Base-by-base conservation (phyloP, 2,888 invertebrate genomes). In the Nymphalis urticae region DNA sequence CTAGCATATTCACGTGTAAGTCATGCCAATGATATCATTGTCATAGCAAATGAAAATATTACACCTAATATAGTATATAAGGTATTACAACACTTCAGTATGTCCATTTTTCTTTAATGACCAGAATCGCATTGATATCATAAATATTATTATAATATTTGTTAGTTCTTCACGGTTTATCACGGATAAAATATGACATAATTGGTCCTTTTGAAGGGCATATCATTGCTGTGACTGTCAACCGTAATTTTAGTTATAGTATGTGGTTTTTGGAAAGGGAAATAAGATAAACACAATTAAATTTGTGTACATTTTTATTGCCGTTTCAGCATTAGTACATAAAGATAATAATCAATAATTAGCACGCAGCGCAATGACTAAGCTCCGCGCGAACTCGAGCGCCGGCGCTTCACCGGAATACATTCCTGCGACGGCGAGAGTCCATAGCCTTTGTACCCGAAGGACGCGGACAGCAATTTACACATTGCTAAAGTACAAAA, bases 291-390 rank as follows among this genome's bases (percentile, higher is more conserved):
- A 75, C 69, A 54, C 24, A 64, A 54, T n/a, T 2, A 70, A 58
- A 75, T 79, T 76, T 77, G 79, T 81, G 78, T 82, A 77, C 76
- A 73, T 79, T 84, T 87, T 89, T 83, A 88, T 88, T 88, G 85
- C 77, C 82, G 80, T 82, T 78, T 77, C 79, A 85, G 83, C 82
- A 83, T 85, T 75, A 81, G 79, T 84, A 84, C 80, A 79, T 79
- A 53, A 64, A 19, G 53, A 66, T 61, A 64, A 68, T 59, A 56
- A 68, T 36, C 68, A 50, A 32, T 48, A 48, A 62, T 48, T 58
- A 71, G 64, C 64, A 66, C 51, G 72, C 65, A 62, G 64, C 61
- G 54, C 53, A 32, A 48, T 48, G 51, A 63, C 68, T 58, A 48
- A 59, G 54, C 54, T 32, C 54, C 54, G 61, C 24, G 42, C 60